Base-by-base conservation (phyloP, 2,888 invertebrate genomes). In the Merodon equestris region DNA sequence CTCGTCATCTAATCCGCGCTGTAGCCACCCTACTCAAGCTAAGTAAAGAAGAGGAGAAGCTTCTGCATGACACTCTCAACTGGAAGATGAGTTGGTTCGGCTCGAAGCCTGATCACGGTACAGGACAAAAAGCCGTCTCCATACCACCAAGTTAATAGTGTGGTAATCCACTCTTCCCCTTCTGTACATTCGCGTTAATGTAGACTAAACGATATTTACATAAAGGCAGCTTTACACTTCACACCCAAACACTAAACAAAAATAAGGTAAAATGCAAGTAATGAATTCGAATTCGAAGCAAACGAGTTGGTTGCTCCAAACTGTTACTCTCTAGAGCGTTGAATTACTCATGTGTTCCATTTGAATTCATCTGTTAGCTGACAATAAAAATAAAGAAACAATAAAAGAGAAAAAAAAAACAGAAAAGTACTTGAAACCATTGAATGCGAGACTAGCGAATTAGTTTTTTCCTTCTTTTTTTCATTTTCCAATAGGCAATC, bases 1-100 rank as follows among this genome's bases (percentile, higher is more conserved):
- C 97, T 44, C 91, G 96, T 17, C 97, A 97, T 88, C 90, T 97
- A 85, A 96, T 96, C 12, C 93, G 95, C 85, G 97, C 97, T 0
- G 94, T 97, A 1, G 93, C 96, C 0, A 94, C 95, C 0, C 89
- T 97, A 63, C 90, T 97, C 34, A 93, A 95, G 79, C 93, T 97
- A 79, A 93, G 94, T 0, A 92, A 93, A 17, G 97, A 97, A 85
- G 97, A 97, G 88, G 97, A 97, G 86, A 93, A 94, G 84, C 88
- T 96, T 9, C 91, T 97, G 7, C 92, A 94, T 60, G 89, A 89
- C 68, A 89, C 89, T 7, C 82, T 89, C 10, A 89, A 88, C 72
- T 89, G 88, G 87, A 88, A 88, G 83, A 88, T 87, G 87, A 89
- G 89, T 74, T 89, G 89, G 89, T 89, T 89, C 58, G 92, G 93